Conservation (phyloP, 2,113 vertebrate genomes). For the Apodemus sylvaticus region DNA sequence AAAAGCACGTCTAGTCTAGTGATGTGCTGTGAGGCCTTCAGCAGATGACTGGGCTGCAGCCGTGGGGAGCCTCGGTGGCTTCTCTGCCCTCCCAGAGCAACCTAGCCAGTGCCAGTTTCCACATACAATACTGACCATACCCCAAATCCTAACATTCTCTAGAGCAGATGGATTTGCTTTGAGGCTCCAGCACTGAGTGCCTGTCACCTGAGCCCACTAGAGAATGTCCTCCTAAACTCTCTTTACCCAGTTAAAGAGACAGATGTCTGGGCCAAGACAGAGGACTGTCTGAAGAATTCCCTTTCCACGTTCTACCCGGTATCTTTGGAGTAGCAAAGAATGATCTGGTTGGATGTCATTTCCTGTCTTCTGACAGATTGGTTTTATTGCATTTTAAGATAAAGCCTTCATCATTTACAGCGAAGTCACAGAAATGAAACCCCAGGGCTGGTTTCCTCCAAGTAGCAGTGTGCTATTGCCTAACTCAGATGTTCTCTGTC, state of each 20-base stretch:
- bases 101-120: neutral
- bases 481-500: neutral
- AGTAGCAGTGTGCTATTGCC: neutral
- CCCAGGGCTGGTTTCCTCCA: neutral
- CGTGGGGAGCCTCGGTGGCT: neutral
- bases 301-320: neutral
- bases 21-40: neutral
- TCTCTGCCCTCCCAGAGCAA: neutral
- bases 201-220: no score
- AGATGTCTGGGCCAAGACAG: neutral
- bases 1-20: neutral
- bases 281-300: neutral
- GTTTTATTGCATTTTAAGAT: neutral
- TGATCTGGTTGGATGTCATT: neutral
- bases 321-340: neutral
- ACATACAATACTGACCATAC: neutral
- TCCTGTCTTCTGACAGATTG: neutral
- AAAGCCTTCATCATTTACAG: neutral
- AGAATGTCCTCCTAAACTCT: neutral
- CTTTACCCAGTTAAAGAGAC: neutral
- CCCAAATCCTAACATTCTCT: neutral
- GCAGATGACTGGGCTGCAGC: neutral
- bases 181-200: neutral
- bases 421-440: slow-evolving; percentile 10
- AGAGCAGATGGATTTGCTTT: neutral